These are phyloP conservation scores for Zaprionus ornatus DNA, from an alignment of 1,140 invertebrate species.

Conservation along the genomic window DNA sequence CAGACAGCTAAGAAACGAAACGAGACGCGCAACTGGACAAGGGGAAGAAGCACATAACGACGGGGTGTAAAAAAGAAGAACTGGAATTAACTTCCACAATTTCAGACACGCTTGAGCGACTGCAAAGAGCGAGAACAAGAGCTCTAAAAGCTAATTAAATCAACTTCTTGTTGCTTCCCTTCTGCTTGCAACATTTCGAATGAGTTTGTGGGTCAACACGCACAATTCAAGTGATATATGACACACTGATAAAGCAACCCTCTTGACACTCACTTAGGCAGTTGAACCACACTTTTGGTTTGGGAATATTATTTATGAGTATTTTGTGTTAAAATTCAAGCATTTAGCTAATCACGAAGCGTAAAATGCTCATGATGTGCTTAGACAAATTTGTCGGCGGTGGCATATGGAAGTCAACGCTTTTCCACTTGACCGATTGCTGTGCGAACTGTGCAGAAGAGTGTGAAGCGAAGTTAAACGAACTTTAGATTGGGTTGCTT, in stretches of 20 bases:
- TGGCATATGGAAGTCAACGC: constrained; percentile 67
- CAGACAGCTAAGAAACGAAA: constrained; percentile 40
- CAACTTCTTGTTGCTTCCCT: constrained; percentile 36
- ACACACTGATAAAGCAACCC: constrained; percentile 36
- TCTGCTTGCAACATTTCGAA: constrained; percentile 16
- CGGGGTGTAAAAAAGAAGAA: not conserved
- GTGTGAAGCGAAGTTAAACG: constrained; percentile 35
- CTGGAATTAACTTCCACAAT: constrained; percentile 48
- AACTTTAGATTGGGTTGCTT: constrained; percentile 24
- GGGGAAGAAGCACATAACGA: constrained; percentile 6
- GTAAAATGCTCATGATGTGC: constrained; percentile 60
- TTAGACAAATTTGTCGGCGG: constrained; percentile 55
- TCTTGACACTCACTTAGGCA: constrained; percentile 23
- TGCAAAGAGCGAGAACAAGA: constrained; percentile 40
- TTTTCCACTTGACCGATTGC: constrained; percentile 65
- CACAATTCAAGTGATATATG: constrained; percentile 70
- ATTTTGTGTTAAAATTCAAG: constrained; percentile 26
- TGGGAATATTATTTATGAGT: constrained; percentile 69
- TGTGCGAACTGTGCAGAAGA: constrained; percentile 51
- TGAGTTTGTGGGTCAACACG: constrained; percentile 64
- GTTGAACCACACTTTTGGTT: constrained; percentile 17
- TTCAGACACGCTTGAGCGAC: constrained; percentile 68
- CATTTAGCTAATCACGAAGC: constrained; percentile 67
- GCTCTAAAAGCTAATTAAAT: constrained; percentile 68
- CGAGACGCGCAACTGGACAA: constrained; percentile 25